Evolutionary conservation across 2,113 vertebrate genomes (phyloP).

Genomic region (Pavo muticus): DNA sequence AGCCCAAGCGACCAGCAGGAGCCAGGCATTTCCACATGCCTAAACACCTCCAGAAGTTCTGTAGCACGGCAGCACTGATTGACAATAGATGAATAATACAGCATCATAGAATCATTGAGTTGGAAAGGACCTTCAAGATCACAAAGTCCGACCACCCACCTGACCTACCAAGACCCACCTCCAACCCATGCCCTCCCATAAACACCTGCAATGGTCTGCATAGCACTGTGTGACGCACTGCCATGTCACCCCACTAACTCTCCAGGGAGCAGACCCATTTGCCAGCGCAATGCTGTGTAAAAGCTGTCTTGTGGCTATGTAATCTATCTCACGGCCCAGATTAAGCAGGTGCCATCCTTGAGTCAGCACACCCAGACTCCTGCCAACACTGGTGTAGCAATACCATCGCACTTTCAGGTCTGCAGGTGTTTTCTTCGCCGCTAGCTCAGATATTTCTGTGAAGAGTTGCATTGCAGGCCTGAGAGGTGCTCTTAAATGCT

Average conservation of each 20-base stretch:
- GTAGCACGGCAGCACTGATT: no score
- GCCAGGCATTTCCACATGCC: background rate
- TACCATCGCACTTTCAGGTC: background rate
- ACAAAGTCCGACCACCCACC: background rate
- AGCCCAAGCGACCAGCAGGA: background rate
- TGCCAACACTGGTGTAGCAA: background rate
- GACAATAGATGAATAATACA: background rate
- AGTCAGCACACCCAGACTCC: background rate
- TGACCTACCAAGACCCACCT: background rate
- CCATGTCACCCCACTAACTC: accelerated
- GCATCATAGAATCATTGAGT: background rate
- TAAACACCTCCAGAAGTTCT: background rate
- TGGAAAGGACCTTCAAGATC: background rate
- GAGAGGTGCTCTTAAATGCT: background rate
- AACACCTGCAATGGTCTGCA: background rate
- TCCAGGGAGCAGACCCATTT: accelerated
- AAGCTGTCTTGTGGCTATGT: background rate
- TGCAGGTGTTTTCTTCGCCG: background rate
- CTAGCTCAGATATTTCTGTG: background rate
- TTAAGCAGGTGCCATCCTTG: background rate
- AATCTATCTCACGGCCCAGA: background rate
- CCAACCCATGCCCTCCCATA: background rate
- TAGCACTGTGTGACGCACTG: background rate
- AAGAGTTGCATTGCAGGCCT: background rate
- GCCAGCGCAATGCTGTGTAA: accelerated